A percentile compares a stretch with the other conserved stretches of the same genome.
phyloP scores from a whole-genome alignment of 1,140 invertebrate genomes.

The Leptinotarsa texana region DNA sequence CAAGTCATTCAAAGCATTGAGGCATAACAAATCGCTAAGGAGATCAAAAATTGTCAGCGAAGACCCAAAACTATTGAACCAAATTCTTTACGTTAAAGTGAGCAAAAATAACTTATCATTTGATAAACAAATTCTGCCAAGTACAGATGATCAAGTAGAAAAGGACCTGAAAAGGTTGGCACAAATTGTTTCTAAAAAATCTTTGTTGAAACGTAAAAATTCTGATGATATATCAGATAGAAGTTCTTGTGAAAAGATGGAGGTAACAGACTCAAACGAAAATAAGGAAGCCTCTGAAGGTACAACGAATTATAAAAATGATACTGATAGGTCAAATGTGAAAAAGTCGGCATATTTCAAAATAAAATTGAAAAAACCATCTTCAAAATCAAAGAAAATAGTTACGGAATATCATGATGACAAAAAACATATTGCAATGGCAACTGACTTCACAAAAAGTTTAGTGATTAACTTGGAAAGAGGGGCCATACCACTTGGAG shows the following conservation, averaged over 20 bases:
- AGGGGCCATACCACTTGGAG: background rate
- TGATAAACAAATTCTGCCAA: too few species aligned
- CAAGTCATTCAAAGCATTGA: background rate
- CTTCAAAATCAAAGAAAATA: background rate
- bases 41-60: background rate
- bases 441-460: background rate
- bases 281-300: too few species aligned
- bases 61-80: constrained; percentile 7
- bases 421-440: background rate
- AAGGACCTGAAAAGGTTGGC: too few species aligned
- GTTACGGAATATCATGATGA: background rate
- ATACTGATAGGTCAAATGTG: background rate
- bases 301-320: background rate
- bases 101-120: background rate
- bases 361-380: background rate
- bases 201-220: too few species aligned
- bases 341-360: background rate
- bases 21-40: background rate
- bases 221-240: too few species aligned
- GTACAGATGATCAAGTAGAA: too few species aligned
- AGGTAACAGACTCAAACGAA: too few species aligned
- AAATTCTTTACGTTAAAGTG: constrained; percentile 7
- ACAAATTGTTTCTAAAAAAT: too few species aligned
- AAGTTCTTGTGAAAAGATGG: too few species aligned
- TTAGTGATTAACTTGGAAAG: constrained; percentile 3